Evolutionary conservation across 2,113 vertebrate species (phyloP).

Genomic region (Lynx canadensis): DNA sequence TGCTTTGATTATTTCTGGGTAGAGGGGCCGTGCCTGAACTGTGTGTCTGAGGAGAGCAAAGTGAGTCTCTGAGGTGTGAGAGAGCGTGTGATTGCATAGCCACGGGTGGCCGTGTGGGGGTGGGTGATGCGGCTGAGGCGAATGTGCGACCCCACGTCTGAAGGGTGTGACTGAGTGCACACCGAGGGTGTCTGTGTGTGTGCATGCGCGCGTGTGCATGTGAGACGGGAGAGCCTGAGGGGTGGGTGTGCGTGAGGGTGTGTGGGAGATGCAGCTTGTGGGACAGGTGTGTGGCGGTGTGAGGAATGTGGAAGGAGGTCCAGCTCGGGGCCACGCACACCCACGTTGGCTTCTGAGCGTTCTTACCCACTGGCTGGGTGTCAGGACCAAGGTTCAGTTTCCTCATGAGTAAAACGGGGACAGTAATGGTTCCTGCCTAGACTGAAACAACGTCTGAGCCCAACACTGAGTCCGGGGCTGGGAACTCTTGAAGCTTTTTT

Average conservation of each 20-base stretch:
- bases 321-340: background rate
- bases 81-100: accelerated
- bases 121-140: background rate
- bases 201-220: background rate
- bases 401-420: background rate
- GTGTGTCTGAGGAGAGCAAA: background rate
- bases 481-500: background rate
- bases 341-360: background rate
- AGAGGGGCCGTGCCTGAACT: background rate
- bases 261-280: background rate
- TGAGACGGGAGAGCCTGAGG: background rate
- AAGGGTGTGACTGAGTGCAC: accelerated
- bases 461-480: background rate
- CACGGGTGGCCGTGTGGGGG: background rate
- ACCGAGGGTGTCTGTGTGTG: accelerated
- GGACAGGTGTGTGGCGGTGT: accelerated
- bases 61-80: background rate
- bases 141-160: accelerated
- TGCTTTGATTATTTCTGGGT: background rate
- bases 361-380: background rate
- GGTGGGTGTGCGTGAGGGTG: background rate
- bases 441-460: background rate
- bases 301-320: background rate
- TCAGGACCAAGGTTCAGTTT: background rate
- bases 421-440: background rate